Base-by-base conservation (phyloP, 2,113 vertebrate species). In the Myodes glareolus region DNA sequence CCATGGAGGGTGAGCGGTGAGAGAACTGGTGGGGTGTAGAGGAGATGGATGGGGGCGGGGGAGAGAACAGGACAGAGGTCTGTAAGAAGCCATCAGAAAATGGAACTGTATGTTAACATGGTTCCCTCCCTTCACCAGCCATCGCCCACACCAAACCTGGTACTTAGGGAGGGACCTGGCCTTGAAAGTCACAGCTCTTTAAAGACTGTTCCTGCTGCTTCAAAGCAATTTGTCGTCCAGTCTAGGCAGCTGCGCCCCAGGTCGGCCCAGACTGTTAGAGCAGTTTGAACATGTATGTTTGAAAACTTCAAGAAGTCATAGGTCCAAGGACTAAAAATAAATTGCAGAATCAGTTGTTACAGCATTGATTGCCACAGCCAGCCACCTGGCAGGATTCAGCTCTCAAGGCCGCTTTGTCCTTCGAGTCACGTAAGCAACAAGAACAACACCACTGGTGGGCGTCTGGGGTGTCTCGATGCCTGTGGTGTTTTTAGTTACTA, bases 261-360 rank as follows among this genome's bases (percentile, higher is more conserved):
- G 94, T 39, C 42, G 58, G 58, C 25, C 90, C 94, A 45, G 82
- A 61, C 39, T 95, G 52, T 68, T 96, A 81, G 58, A 73, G 39
- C n/a, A 93, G 86, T 85, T 89, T 90, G 82, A 88, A 88, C 45
- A 86, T 23, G 39, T 45, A 39, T 89, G 76, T 52, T 58, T 47
- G 65, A 94, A 87, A 63, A 50, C 90, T 52, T 95, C 65, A n/a
- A 95, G 39, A 88, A 78, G 61, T 11, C 42, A 33, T 21, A 72
- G 33, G 50, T 78, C 36, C 3, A 29, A 65, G 19, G 78, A 93
- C 42, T 90, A 36, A 97, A 76, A 96, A 89, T 63, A 80, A 94
- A 93, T 87, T 47, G 67, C 7, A 93, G 88, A 92, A 73, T 65
- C 90, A n/a, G 65, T 70, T 77, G 36, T 82, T 45, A 67, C 2